Evolutionary conservation across 2,113 vertebrate genomes (phyloP).

Genomic region (Clarias macrocephalus): DNA sequence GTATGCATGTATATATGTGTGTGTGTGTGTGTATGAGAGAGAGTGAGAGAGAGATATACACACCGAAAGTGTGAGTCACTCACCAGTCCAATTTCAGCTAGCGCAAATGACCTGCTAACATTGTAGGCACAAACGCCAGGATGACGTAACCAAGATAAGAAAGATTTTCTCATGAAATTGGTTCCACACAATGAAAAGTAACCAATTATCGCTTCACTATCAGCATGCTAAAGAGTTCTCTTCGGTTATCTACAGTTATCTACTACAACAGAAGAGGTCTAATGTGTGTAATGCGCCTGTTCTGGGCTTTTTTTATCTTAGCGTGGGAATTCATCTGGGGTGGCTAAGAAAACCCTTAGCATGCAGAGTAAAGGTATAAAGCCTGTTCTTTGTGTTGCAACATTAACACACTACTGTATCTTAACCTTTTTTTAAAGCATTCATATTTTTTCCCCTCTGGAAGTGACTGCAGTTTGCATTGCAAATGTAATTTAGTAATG

Average conservation of each 20-base stretch:
- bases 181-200: slow-evolving; percentile 5
- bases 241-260: background rate
- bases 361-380: background rate
- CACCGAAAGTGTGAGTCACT: slow-evolving; percentile 39
- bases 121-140: slow-evolving; percentile 8
- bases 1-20: background rate
- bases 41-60: background rate
- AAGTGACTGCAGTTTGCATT: background rate
- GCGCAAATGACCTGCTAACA: slow-evolving; percentile 52
- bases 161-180: slow-evolving; percentile 4
- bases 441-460: background rate
- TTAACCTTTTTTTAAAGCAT: background rate
- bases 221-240: background rate
- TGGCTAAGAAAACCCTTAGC: background rate
- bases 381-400: background rate
- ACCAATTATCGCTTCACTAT: background rate
- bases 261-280: background rate
- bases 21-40: slow-evolving; percentile 1
- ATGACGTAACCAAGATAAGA: slow-evolving; percentile 17
- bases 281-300: background rate
- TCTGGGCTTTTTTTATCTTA: background rate
- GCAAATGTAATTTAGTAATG: background rate
- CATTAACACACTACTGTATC: background rate
- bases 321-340: background rate
- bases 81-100: slow-evolving; percentile 57